Conservation (phyloP, 2,797 vertebrate species). For the Sternotherus odoratus region DNA sequence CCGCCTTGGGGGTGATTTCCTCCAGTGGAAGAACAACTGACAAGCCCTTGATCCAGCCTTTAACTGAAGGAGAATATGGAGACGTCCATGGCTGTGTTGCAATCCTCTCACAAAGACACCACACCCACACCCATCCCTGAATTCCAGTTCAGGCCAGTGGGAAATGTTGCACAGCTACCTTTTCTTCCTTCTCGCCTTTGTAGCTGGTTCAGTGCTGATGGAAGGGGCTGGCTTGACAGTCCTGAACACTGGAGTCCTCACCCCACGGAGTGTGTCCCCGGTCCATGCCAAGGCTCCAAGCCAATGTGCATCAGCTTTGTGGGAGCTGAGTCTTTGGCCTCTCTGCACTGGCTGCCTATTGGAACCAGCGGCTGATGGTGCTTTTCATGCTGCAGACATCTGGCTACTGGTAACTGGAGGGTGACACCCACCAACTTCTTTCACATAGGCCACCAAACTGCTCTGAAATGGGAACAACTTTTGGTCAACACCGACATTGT, state of each 20-base stretch:
- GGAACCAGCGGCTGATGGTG: fast-evolving
- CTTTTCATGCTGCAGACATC: not conserved
- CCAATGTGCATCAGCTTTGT: too few relatives aligned
- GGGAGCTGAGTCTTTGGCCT: fast-evolving
- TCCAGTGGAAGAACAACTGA: not conserved
- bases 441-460: not conserved
- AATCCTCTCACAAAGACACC: too few relatives aligned
- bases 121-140: not conserved
- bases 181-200: not conserved
- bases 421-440: not conserved
- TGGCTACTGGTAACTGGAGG: not conserved
- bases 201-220: not conserved
- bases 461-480: not conserved
- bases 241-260: not conserved
- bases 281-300: not conserved
- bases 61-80: not conserved
- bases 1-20: not conserved
- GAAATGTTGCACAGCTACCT: not conserved
- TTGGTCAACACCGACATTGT: not conserved
- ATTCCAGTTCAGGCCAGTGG: not conserved
- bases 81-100: too few relatives aligned
- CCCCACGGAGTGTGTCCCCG: not conserved
- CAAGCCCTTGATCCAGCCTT: not conserved
- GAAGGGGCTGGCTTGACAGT: too few relatives aligned
- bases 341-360: not conserved